Conservation (phyloP, 2,113 vertebrate genomes). For the Labrus mixtus region DNA sequence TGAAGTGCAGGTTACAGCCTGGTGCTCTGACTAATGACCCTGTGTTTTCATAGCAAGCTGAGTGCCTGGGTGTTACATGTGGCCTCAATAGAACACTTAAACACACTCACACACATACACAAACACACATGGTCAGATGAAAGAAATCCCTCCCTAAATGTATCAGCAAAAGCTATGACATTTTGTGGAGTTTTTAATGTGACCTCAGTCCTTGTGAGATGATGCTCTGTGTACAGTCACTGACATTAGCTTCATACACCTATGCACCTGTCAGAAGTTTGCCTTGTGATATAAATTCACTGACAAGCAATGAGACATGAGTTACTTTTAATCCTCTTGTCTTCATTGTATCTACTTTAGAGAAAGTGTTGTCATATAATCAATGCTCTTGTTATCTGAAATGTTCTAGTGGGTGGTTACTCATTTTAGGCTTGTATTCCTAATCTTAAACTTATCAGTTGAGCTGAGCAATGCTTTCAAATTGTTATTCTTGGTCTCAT, state of each 20-base stretch:
- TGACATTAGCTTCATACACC: neutral
- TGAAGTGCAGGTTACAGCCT: constrained; percentile 68
- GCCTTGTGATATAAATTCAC: constrained; percentile 4
- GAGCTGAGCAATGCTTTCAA: neutral
- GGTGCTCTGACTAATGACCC: constrained; percentile 67
- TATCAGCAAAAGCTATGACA: constrained; percentile 58
- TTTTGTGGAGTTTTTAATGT: constrained; percentile 16
- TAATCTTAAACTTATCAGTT: constrained; percentile 1
- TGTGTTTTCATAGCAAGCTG: constrained; percentile 76
- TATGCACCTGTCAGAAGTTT: neutral
- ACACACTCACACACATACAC: constrained; percentile 26
- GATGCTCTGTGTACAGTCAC: constrained; percentile 2
- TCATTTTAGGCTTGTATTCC: constrained; percentile 24
- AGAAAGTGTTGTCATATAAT: constrained; percentile 45
- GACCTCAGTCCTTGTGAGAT: constrained; percentile 3
- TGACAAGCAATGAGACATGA: neutral
- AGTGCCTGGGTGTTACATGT: constrained; percentile 75
- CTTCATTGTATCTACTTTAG: constrained; percentile 16
- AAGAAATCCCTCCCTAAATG: constrained; percentile 70
- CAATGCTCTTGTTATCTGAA: constrained; percentile 45
- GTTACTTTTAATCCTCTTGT: neutral
- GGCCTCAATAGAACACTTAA: constrained; percentile 73
- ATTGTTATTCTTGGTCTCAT: neutral
- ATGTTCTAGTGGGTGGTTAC: constrained; percentile 13
- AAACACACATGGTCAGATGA: constrained; percentile 58